Percentiles rank a stretch among this genome's conserved stretches.
These are phyloP conservation scores for Rafetus swinhoei DNA, from an alignment of 2,113 vertebrate genomes.

Conservation along the genomic window DNA sequence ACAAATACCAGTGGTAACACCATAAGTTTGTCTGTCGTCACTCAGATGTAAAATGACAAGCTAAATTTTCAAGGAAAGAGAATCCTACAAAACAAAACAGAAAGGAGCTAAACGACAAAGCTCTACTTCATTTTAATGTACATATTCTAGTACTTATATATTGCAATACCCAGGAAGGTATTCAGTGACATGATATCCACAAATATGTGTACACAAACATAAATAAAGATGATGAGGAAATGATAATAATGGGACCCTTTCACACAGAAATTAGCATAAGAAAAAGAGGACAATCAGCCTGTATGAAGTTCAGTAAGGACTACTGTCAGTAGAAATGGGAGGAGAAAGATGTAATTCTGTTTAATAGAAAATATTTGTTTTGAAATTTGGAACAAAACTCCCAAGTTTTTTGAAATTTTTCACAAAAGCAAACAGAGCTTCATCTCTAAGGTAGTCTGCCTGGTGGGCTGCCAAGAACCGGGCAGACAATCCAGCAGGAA, in stretches of 20 bases:
- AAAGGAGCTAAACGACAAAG: not conserved
- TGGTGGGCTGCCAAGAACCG: not conserved
- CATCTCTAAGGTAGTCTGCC: not conserved
- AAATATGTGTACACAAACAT: not conserved
- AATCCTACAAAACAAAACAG: not conserved
- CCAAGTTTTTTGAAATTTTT: not conserved
- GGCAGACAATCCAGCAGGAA: not conserved
- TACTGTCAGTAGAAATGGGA: not conserved
- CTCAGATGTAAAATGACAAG: slow-evolving; percentile 10
- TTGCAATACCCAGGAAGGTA: not conserved
- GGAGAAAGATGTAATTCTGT: not conserved
- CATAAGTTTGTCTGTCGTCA: slow-evolving; percentile 14
- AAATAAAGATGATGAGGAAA: not conserved
- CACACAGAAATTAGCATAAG: not conserved
- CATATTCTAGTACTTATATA: not conserved
- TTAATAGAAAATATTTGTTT: not conserved
- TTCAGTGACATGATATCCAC: not conserved
- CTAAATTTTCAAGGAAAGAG: not conserved
- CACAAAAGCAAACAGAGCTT: not conserved
- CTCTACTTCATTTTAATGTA: not conserved
- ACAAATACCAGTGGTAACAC: slow-evolving; percentile 25
- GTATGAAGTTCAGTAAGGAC: not conserved
- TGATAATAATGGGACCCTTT: not conserved
- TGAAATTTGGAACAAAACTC: not conserved
- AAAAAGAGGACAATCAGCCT: not conserved